Percentiles rank a stretch among this genome's conserved stretches.
Conservation (phyloP, 2,113 vertebrate species). For the Ranitomeya imitator region DNA sequence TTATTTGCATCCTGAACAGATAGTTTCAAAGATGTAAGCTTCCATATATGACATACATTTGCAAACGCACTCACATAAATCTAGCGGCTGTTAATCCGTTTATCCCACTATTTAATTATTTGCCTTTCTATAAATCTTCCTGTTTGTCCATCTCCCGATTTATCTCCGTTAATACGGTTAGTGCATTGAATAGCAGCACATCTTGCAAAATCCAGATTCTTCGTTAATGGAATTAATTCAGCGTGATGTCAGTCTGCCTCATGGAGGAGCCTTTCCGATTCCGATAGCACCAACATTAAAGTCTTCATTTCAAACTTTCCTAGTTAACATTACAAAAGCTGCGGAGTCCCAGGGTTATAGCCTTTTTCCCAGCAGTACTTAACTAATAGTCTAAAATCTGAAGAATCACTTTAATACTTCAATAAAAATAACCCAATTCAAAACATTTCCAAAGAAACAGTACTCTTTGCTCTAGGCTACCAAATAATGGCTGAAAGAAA, state of each 20-base stretch:
- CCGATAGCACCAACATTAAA: constrained; percentile 73
- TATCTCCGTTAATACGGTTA: constrained; percentile 38
- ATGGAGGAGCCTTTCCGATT: constrained; percentile 65
- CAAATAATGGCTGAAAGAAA: constrained; percentile 93
- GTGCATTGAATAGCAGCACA: constrained; percentile 11
- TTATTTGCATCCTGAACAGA: not conserved
- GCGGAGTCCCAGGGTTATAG: constrained; percentile 78
- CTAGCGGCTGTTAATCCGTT: constrained; percentile 31
- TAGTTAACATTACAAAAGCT: constrained; percentile 76
- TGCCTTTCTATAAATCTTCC: constrained; percentile 45
- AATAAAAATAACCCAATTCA: constrained; percentile 99
- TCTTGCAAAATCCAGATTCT: constrained; percentile 50
- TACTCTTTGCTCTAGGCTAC: constrained; percentile 90
- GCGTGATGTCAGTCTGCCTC: constrained; percentile 64
- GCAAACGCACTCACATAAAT: constrained; percentile 15
- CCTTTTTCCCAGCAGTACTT: constrained; percentile 83
- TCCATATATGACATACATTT: constrained; percentile 38
- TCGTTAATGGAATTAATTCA: constrained; percentile 74
- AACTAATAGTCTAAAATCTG: constrained; percentile 97
- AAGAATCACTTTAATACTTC: constrained; percentile 99
- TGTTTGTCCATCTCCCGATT: constrained; percentile 44
- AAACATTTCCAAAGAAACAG: constrained; percentile 94
- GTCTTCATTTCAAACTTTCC: constrained; percentile 69
- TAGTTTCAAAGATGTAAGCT: not conserved
- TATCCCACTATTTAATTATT: constrained; percentile 48